Evolutionary conservation across 1,140 invertebrate genomes (phyloP).

Genomic region (Apolygus lucorum): DNA sequence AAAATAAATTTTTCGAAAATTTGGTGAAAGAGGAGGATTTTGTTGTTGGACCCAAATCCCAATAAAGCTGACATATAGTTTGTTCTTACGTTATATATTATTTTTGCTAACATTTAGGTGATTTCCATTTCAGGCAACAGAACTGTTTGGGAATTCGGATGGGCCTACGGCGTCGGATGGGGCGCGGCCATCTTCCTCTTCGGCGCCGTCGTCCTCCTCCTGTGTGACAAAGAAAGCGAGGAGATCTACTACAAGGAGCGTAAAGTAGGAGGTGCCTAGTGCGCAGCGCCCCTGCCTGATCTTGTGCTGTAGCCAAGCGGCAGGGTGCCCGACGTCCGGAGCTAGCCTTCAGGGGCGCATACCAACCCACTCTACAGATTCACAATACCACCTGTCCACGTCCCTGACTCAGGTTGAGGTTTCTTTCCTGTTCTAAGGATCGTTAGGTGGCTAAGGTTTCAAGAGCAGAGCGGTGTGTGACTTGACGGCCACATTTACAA

Average conservation of each 20-base stretch:
- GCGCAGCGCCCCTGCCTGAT: conserved; percentile 37
- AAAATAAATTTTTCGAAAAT: no score
- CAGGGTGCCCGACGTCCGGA: conserved; percentile 6
- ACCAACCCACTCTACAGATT: conserved; percentile 10
- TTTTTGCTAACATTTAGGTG: no score
- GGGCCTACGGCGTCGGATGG: conserved; percentile 97
- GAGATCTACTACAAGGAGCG: conserved; percentile 97
- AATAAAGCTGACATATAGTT: no score
- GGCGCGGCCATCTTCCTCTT: conserved; percentile 92
- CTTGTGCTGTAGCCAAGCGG: conserved; percentile 35
- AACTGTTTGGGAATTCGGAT: conserved; percentile 87
- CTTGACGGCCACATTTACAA: background rate
- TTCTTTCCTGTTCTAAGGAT: background rate
- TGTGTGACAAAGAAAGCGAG: conserved; percentile 96
- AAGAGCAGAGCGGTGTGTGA: background rate
- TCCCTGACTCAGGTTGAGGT: conserved; percentile 14
- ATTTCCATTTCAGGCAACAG: conserved; percentile 71
- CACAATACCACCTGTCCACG: conserved; percentile 4
- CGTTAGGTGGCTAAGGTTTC: background rate
- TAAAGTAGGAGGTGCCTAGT: conserved; percentile 47
- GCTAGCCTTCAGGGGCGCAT: conserved; percentile 10
- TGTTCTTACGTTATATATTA: no score
- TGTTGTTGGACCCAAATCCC: no score
- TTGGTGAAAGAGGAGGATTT: no score
- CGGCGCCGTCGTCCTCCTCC: conserved; percentile 80